phyloP scores from a whole-genome alignment of 2,113 vertebrate species.

The Malurus alboscapulatus region DNA sequence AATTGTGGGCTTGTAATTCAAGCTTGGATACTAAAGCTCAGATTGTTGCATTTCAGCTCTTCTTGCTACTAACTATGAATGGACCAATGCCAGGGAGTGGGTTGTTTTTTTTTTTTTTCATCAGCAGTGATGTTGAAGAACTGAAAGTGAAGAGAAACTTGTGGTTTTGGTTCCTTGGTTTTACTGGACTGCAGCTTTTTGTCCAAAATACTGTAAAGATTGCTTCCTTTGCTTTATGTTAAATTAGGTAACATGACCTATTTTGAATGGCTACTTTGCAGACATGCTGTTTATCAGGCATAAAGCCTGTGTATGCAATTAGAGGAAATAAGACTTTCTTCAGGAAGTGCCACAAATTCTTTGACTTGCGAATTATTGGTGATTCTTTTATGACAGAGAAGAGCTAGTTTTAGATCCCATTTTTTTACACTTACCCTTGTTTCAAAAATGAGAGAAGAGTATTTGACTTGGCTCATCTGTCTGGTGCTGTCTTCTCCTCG shows the following conservation, averaged over 20 bases:
- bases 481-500: not conserved
- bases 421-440: not conserved
- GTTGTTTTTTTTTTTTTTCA: not conserved
- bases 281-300: rapidly evolving
- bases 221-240: not conserved
- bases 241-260: not conserved
- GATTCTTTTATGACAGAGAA: not conserved
- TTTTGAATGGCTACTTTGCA: not conserved
- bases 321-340: not conserved
- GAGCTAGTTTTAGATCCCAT: not conserved
- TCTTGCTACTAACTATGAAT: not conserved
- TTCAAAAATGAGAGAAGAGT: not conserved
- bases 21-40: not conserved
- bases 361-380: not conserved
- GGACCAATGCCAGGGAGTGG: not conserved
- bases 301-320: not conserved
- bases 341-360: not conserved
- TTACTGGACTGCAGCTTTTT: not conserved
- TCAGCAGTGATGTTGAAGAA: not conserved
- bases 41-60: not conserved
- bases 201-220: not conserved
- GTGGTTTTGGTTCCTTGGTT: not conserved
- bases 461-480: not conserved
- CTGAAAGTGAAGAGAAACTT: not conserved
- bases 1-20: not conserved